A percentile compares a stretch with the other conserved stretches of the same genome.
Conservation (phyloP, 2,888 invertebrate species). For the Julus scandinavius region DNA sequence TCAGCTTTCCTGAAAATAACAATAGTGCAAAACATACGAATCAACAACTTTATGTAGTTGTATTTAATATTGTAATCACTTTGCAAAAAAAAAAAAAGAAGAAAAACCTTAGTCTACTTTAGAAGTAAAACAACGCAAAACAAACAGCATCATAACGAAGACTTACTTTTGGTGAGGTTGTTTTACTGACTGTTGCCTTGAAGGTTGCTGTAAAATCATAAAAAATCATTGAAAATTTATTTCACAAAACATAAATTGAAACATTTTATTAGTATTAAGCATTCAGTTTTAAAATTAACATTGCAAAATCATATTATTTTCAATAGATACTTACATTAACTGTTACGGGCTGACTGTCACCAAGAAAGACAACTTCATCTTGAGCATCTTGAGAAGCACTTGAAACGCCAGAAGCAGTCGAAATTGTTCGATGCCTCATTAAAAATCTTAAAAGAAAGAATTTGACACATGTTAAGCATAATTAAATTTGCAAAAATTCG, state of each 20-base stretch:
- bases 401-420: neutral
- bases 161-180: neutral
- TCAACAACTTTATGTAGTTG: too few species aligned
- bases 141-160: too few species aligned
- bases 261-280: too few species aligned
- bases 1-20: neutral
- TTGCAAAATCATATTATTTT: too few species aligned
- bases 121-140: too few species aligned
- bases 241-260: too few species aligned
- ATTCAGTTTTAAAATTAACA: too few species aligned
- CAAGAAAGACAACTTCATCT: slow-evolving; percentile 70
- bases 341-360: slow-evolving; percentile 68
- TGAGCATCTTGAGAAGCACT: slow-evolving; percentile 58
- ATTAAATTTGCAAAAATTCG: too few species aligned
- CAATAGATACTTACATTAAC: neutral
- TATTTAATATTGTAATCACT: too few species aligned
- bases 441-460: neutral
- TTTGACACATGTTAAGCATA: too few species aligned
- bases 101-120: too few species aligned
- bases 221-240: neutral
- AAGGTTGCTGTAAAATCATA: neutral
- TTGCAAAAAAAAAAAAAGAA: too few species aligned
- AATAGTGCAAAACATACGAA: neutral
- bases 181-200: neutral
- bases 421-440: slow-evolving; percentile 48